phyloP scores from a whole-genome alignment of 2,113 vertebrate species.

The Pardalotus punctatus region DNA sequence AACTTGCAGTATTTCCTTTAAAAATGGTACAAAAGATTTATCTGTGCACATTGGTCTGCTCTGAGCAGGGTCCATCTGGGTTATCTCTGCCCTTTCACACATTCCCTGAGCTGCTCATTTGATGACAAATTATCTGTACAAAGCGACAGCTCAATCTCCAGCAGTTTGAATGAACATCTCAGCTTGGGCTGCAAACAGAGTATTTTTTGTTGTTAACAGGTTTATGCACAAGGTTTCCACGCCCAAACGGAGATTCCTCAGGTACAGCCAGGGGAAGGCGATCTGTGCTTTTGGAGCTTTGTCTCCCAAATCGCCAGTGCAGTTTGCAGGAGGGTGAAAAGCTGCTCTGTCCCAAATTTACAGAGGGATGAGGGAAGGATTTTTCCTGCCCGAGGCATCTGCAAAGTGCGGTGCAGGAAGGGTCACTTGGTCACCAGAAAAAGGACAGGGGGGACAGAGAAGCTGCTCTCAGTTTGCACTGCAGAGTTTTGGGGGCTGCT shows the following conservation, averaged over 20 bases:
- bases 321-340: background rate
- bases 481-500: background rate
- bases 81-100: background rate
- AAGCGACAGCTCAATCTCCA: background rate
- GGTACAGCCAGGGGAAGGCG: background rate
- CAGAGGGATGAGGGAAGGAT: fast-evolving
- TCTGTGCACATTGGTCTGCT: background rate
- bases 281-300: background rate
- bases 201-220: background rate
- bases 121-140: background rate
- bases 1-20: background rate
- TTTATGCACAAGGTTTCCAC: background rate
- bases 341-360: fast-evolving
- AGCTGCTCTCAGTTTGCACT: background rate
- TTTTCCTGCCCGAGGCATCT: background rate
- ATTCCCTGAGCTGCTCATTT: background rate
- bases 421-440: background rate
- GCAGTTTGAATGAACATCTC: fast-evolving
- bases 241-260: background rate
- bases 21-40: background rate
- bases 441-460: background rate
- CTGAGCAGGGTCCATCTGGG: fast-evolving
- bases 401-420: background rate
- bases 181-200: background rate
- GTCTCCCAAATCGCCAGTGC: background rate